Base-by-base conservation (phyloP, 2,888 invertebrate species). In the Synanthedon andrenaeformis region DNA sequence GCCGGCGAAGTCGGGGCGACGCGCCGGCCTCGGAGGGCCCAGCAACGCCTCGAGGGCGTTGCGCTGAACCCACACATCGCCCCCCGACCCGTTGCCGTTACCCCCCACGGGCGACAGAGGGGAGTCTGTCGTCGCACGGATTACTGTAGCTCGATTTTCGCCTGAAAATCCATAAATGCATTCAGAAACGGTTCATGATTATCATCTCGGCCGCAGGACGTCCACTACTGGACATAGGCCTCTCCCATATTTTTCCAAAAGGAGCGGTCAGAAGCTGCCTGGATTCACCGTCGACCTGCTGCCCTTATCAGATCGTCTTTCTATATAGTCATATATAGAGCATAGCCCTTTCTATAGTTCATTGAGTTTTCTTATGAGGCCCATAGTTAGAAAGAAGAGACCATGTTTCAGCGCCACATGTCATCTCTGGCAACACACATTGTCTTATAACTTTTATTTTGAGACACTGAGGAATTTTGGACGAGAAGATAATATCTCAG, bases 91-190 rank as follows among this genome's bases (percentile, higher is more conserved):
- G 35, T 73, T 59, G 64, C 86, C 71, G 53, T 70, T 76, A 8
- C 83, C 83, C 0, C 92, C 91, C 1, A 93, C 93, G 0, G 95
- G 95, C 0, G 96, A 96, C 76, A 95, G 90, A 0, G 95, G 95
- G 0, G 95, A 95, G 74, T 96, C 96, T 0, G 95, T 94, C 0
- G 94, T 94, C 1, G 95, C 93, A 52, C 95, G 71, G 57, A 87
- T 88, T 42, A 88, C 86, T 51, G 80, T 78, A 0, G 83, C 84
- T 6, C 87, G 73, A 53, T 77, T 74, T 59, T 85, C 85, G 5
- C 83, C 86, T 86, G 67, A 0, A 67, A 70, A 54, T 28, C 13
- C 4, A 51, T 35, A 35, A 35, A 51, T 35, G 8, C 51, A 51
- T 41, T 41, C 52, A 35, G 35, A 1, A 35, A 35, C 10, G 10